phyloP scores from a whole-genome alignment of 2,113 vertebrate genomes.

The Erpornis zantholeuca region DNA sequence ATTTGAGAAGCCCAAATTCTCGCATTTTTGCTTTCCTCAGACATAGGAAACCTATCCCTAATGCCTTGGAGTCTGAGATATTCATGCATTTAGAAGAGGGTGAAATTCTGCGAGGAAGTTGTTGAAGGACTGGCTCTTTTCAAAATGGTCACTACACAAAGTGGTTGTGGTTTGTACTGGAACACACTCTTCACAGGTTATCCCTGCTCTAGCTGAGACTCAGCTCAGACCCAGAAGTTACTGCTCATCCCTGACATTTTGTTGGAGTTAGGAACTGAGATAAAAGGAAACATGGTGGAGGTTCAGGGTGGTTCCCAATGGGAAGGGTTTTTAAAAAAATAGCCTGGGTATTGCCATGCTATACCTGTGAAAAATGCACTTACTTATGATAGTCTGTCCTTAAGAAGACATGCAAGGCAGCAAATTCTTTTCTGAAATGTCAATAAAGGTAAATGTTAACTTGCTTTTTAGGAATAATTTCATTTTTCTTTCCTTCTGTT shows the following conservation, averaged over 20 bases:
- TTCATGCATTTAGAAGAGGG: not conserved
- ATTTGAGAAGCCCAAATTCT: not conserved
- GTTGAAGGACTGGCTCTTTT: not conserved
- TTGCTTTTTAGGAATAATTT: not conserved
- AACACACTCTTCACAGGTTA: not conserved
- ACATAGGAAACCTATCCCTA: not conserved
- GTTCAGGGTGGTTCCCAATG: not conserved
- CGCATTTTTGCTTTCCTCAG: not conserved
- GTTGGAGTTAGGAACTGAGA: not conserved
- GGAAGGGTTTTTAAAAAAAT: not conserved
- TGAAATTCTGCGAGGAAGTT: not conserved
- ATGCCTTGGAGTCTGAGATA: not conserved
- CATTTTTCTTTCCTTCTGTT: constrained; percentile 12
- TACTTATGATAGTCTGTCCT: not conserved
- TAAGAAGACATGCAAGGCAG: not conserved
- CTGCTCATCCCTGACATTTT: not conserved
- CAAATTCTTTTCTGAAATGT: not conserved
- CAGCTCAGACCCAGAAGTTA: not conserved
- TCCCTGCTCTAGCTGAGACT: not conserved
- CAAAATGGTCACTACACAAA: not conserved
- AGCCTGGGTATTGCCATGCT: not conserved
- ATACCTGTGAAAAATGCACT: not conserved
- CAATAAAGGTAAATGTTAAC: not conserved
- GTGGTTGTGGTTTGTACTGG: not conserved
- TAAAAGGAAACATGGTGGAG: not conserved